Percentiles rank a stretch among this genome's conserved stretches.
Evolutionary conservation across 2,113 vertebrate genomes (phyloP).

Genomic region (Alexandromys fortis): DNA sequence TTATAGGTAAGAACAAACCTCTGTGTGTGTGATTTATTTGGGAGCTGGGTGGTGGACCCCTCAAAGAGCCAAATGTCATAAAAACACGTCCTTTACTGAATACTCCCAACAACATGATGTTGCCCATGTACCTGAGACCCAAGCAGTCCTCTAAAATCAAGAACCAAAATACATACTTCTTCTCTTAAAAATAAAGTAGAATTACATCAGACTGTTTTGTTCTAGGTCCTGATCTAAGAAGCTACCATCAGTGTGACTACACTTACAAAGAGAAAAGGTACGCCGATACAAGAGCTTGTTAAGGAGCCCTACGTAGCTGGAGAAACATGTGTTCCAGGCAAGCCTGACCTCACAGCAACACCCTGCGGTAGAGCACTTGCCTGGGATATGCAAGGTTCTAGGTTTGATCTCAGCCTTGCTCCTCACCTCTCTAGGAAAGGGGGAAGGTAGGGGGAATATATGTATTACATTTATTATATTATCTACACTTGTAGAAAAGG

Average conservation of each 20-base stretch:
- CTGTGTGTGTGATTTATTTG: too few species aligned
- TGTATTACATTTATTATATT: neutral
- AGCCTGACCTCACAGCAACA: neutral
- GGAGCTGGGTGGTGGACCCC: too few species aligned
- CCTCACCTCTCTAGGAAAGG: neutral
- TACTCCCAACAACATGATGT: neutral
- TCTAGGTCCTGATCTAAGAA: slow-evolving; percentile 4
- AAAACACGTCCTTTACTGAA: neutral
- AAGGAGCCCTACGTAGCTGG: neutral
- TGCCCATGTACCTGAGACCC: neutral
- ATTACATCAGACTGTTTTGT: neutral
- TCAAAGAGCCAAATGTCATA: too few species aligned
- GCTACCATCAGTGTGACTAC: neutral
- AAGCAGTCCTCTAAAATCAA: neutral
- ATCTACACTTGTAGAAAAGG: neutral
- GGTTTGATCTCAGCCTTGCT: neutral
- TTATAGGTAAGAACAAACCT: too few species aligned
- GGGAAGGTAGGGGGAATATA: neutral
- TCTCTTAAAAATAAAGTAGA: neutral
- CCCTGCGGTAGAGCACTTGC: neutral
- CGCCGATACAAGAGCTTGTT: neutral
- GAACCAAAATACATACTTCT: neutral
- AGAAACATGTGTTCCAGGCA: neutral
- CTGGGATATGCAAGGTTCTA: neutral
- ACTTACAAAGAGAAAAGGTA: neutral